Evolutionary conservation across 2,888 invertebrate species (phyloP).

Genomic region (Deilephila elpenor): DNA sequence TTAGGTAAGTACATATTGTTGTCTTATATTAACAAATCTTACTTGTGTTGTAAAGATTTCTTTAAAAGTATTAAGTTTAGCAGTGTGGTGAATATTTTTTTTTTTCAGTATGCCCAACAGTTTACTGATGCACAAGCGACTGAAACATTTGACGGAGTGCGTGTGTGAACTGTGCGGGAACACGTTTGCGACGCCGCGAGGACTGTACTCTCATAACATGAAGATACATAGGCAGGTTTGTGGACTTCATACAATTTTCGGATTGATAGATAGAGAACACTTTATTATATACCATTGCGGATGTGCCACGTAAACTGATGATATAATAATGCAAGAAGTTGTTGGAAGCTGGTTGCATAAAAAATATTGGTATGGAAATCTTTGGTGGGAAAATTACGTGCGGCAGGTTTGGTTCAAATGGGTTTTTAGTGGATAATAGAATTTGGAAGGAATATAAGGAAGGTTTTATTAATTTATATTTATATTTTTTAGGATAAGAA

Average conservation of each 20-base stretch:
- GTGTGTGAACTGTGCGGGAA: conserved; percentile 53
- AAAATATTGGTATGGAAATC: too few relatives aligned
- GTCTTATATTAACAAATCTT: not conserved
- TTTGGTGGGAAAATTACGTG: too few relatives aligned
- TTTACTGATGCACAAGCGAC: conserved; percentile 49
- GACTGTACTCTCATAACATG: conserved; percentile 46
- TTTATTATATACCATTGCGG: too few relatives aligned
- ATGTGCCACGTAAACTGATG: too few relatives aligned
- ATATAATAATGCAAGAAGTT: too few relatives aligned
- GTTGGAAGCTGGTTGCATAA: too few relatives aligned
- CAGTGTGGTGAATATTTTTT: not conserved
- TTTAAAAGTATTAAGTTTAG: too few relatives aligned
- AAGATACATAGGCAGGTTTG: conserved; percentile 49
- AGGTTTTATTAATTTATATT: too few relatives aligned
- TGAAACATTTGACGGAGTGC: conserved; percentile 48
- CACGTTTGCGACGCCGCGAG: conserved; percentile 46
- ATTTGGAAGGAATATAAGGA: too few relatives aligned
- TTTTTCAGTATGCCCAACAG: conserved; percentile 52
- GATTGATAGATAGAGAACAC: too few relatives aligned
- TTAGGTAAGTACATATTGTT: conserved; percentile 45
- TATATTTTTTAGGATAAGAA: conserved; percentile 48
- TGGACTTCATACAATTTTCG: not conserved
- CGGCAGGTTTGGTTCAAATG: too few relatives aligned
- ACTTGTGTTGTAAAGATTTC: not conserved
- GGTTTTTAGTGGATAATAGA: too few relatives aligned